A percentile compares a stretch with the other conserved stretches of the same genome.
phyloP scores from a whole-genome alignment of 2,797 vertebrate species.

The Pantherophis alleghaniensis region DNA sequence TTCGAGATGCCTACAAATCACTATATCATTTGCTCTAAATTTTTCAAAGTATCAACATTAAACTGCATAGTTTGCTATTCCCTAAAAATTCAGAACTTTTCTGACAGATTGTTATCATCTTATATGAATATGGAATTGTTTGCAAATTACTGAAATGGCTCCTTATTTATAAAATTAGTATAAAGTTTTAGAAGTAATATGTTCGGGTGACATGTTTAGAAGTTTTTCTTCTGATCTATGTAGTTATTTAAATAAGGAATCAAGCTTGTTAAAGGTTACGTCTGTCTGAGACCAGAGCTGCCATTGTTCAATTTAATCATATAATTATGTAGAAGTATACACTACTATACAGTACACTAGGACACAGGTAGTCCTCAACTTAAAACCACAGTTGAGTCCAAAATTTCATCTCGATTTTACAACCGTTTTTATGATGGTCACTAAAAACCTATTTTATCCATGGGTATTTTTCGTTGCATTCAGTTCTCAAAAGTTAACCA shows the following conservation, averaged over 20 bases:
- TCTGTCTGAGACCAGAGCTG: not conserved
- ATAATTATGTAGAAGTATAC: not conserved
- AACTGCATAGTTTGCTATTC: not conserved
- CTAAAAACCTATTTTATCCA: not conserved
- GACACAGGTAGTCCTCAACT: not conserved
- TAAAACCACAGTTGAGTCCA: not conserved
- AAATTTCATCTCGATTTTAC: not conserved
- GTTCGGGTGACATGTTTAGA: not conserved
- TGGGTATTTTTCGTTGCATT: not conserved
- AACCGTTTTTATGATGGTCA: not conserved
- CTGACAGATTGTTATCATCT: not conserved
- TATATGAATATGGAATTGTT: not conserved
- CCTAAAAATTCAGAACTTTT: not conserved
- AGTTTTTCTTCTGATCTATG: not conserved
- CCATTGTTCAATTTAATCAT: not conserved
- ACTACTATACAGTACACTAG: not conserved
- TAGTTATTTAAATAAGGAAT: not conserved
- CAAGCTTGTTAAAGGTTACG: not conserved
- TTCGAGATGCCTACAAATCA: not conserved
- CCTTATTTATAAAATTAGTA: not conserved
- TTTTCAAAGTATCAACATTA: not conserved
- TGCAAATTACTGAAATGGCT: not conserved
- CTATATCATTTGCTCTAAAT: not conserved
- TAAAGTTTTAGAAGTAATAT: not conserved
- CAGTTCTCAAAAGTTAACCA: too few relatives aligned